phyloP scores from a whole-genome alignment of 2,888 invertebrate species.

The Eupithecia exiguata region DNA sequence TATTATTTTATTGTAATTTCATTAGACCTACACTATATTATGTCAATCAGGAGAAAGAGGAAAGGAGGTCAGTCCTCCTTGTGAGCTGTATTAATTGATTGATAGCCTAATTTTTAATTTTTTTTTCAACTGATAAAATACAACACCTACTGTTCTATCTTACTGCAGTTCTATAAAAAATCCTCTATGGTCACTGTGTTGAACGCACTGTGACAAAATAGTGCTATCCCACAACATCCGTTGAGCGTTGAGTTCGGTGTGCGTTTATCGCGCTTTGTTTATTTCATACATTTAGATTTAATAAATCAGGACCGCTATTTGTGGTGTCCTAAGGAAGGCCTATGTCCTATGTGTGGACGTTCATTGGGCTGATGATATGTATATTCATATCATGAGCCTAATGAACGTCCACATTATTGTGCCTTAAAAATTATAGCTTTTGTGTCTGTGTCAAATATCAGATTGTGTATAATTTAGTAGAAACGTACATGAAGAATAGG shows the following conservation, averaged over 20 bases:
- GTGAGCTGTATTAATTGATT: no score
- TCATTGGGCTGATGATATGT: not conserved
- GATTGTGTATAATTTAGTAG: no score
- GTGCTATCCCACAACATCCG: slow-evolving; percentile 34
- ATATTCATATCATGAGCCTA: not conserved
- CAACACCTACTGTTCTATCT: no score
- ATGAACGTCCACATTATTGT: no score
- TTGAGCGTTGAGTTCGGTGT: slow-evolving; percentile 34
- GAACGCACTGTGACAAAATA: slow-evolving; percentile 32
- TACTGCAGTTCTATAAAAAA: not conserved
- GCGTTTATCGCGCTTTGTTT: slow-evolving; percentile 42
- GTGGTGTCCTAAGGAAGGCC: not conserved
- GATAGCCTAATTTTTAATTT: no score
- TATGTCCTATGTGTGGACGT: not conserved
- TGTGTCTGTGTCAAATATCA: no score
- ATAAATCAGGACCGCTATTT: not conserved
- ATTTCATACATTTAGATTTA: slow-evolving; percentile 24
- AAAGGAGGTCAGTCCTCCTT: no score
- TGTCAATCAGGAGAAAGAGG: no score
- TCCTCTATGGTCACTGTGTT: not conserved
- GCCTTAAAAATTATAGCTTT: no score
- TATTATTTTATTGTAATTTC: no score
- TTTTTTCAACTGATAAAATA: no score
- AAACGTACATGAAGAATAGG: not conserved
- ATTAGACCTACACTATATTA: no score